phyloP scores from a whole-genome alignment of 2,888 invertebrate species.

The Ceramica pisi region DNA sequence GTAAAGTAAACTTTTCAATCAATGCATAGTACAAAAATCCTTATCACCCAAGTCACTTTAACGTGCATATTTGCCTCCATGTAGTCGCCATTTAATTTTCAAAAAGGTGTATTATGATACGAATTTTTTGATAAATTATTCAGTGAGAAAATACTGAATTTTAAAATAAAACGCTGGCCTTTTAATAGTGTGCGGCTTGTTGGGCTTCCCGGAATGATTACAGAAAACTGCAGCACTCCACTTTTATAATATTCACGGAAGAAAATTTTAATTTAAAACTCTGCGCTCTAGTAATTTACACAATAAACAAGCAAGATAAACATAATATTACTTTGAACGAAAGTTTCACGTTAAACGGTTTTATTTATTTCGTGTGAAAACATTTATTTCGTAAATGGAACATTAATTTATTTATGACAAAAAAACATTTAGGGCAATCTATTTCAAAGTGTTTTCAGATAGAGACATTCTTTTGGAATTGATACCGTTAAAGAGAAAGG shows the following conservation, averaged over 20 bases:
- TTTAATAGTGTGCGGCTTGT: conserved; percentile 66
- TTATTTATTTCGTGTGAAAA: neutral
- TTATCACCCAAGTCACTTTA: neutral
- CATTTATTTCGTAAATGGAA: neutral
- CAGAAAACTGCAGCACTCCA: conserved; percentile 71
- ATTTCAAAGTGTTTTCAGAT: neutral
- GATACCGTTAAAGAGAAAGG: neutral
- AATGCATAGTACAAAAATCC: neutral
- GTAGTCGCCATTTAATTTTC: conserved; percentile 1
- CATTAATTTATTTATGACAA: neutral
- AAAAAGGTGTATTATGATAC: conserved; percentile 25
- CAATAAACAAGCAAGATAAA: conserved; percentile 53
- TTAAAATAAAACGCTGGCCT: conserved; percentile 61
- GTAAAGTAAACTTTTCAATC: neutral
- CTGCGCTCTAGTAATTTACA: conserved; percentile 52
- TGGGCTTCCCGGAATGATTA: conserved; percentile 66
- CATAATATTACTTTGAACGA: conserved; percentile 28
- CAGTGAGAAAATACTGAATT: conserved; percentile 55
- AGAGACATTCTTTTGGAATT: neutral
- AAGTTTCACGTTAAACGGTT: conserved; percentile 19
- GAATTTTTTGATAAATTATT: conserved; percentile 41
- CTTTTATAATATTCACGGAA: conserved; percentile 63
- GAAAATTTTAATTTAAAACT: conserved; percentile 68
- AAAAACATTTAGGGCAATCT: conserved; percentile 11
- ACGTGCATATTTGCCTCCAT: neutral